Conservation (phyloP, 2,888 invertebrate species). For the Crocallis elinguaria region DNA sequence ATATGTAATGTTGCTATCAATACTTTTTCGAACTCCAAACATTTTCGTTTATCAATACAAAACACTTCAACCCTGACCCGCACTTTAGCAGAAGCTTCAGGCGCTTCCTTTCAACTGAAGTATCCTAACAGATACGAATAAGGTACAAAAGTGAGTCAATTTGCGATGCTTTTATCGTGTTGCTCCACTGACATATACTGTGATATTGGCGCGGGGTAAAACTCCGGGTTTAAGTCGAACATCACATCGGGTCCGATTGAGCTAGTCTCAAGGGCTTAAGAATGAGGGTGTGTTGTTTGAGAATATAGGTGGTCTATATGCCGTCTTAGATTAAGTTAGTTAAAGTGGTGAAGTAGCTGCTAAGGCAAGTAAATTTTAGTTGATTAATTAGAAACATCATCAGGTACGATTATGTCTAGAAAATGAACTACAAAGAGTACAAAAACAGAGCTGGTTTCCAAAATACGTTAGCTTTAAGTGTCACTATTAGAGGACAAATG, state of each 20-base stretch:
- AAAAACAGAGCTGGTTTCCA: too few relatives aligned
- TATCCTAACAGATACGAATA: background rate
- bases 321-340: slow-evolving; percentile 28
- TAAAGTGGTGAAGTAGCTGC: slow-evolving; percentile 18
- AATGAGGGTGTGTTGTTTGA: slow-evolving; percentile 43
- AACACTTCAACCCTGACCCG: background rate
- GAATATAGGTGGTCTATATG: slow-evolving; percentile 25
- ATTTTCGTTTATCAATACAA: background rate
- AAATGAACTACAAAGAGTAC: too few relatives aligned
- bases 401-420: too few relatives aligned
- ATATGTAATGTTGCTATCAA: too few relatives aligned
- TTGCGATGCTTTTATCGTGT: slow-evolving; percentile 1
- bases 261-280: slow-evolving; percentile 49
- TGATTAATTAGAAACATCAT: too few relatives aligned
- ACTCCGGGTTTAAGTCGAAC: slow-evolving; percentile 54
- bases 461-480: too few relatives aligned
- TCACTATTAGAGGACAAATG: too few relatives aligned
- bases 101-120: background rate
- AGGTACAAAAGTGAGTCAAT: slow-evolving; percentile 1
- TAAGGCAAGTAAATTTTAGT: too few relatives aligned
- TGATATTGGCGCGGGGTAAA: slow-evolving; percentile 36
- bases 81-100: background rate
- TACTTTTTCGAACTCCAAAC: background rate
- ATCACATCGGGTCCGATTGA: slow-evolving; percentile 52
- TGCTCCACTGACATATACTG: slow-evolving; percentile 6